Percentiles rank a stretch among this genome's conserved stretches.
phyloP scores from a whole-genome alignment of 2,113 vertebrate species.

The Trogon melanurus region DNA sequence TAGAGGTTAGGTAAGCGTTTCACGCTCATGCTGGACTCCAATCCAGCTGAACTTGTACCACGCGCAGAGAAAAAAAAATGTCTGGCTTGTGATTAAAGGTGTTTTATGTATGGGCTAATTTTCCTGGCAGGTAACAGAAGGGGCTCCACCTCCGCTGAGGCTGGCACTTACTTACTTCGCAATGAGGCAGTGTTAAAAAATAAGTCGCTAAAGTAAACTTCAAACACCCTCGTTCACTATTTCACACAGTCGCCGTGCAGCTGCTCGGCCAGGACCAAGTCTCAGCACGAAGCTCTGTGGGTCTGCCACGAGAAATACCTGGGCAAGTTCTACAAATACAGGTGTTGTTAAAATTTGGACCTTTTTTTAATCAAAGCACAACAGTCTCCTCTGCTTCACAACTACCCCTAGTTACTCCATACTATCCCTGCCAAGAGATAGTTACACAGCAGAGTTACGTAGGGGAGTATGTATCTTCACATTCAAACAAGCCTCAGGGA shows the following conservation, averaged over 20 bases:
- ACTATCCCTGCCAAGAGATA: not conserved
- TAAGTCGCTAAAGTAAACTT: not conserved
- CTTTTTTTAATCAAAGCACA: not conserved
- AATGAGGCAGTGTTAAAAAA: not conserved
- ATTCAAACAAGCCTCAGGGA: not conserved
- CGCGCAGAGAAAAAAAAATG: not conserved
- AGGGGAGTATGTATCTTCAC: not conserved
- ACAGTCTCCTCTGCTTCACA: not conserved
- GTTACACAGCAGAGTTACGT: accelerated
- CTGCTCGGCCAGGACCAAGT: not conserved
- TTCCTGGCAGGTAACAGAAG: not conserved
- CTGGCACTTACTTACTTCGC: not conserved
- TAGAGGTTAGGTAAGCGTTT: not conserved
- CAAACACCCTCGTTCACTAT: not conserved
- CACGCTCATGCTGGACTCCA: accelerated
- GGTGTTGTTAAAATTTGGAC: not conserved
- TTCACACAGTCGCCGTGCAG: not conserved
- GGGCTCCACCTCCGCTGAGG: not conserved
- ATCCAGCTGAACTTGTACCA: not conserved
- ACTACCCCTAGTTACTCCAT: not conserved
- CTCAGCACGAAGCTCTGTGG: not conserved
- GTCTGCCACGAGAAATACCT: not conserved
- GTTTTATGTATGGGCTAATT: not conserved
- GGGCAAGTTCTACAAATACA: not conserved
- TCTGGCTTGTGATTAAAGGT: not conserved